These are phyloP conservation scores for Dolichallabes microphthalmus DNA, from an alignment of 2,113 vertebrate species.

Conservation along the genomic window DNA sequence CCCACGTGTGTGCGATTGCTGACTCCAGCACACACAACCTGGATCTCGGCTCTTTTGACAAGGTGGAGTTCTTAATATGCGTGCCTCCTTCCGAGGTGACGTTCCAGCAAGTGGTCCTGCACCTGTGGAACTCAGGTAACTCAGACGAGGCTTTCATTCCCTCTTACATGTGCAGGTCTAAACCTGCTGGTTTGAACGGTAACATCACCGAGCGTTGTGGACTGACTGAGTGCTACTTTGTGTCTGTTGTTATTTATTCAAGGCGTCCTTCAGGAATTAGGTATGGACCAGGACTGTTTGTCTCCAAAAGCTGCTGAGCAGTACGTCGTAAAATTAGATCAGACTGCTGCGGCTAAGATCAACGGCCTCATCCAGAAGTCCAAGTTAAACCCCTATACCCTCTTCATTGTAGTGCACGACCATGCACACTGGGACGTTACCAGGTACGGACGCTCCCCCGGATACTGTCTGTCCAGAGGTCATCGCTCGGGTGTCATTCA, in stretches of 20 bases:
- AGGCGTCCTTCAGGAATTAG: constrained; percentile 91
- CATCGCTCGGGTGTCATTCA: constrained; percentile 17
- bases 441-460: constrained; percentile 71
- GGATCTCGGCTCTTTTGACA: constrained; percentile 88
- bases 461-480: not conserved
- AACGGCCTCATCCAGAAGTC: constrained; percentile 85
- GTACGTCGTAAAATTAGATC: constrained; percentile 87
- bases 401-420: constrained; percentile 95
- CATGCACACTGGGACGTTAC: constrained; percentile 93
- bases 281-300: constrained; percentile 80
- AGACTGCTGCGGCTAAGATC: constrained; percentile 80
- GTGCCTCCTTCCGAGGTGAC: constrained; percentile 94
- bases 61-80: constrained; percentile 91
- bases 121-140: constrained; percentile 89
- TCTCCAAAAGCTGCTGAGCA: constrained; percentile 81
- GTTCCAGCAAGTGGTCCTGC: constrained; percentile 90
- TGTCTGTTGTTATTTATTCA: constrained; percentile 15
- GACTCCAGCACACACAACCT: constrained; percentile 97
- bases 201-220: not conserved
- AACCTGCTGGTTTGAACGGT: not conserved
- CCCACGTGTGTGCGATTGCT: constrained; percentile 94
- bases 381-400: constrained; percentile 86
- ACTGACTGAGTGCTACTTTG: not conserved
- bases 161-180: not conserved
- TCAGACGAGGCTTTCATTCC: not conserved